phyloP scores from a whole-genome alignment of 2,113 vertebrate genomes.

The Nyctibius bracteatus region DNA sequence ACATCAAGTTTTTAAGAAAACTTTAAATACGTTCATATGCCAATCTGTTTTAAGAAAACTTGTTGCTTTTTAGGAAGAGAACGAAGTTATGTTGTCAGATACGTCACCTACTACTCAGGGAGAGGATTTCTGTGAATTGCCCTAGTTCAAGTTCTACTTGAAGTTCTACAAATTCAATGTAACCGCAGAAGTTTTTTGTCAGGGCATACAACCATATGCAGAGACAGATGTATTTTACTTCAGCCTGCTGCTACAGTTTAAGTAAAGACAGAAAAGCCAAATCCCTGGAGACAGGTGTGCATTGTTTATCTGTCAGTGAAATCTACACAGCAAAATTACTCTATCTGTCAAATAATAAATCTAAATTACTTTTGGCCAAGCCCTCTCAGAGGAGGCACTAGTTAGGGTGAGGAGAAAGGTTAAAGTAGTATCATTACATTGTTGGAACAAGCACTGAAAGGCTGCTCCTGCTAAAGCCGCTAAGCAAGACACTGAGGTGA shows the following conservation, averaged over 20 bases:
- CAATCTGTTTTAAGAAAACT: not conserved
- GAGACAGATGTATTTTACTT: conserved; percentile 43
- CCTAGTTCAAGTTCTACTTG: not conserved
- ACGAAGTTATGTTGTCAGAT: not conserved
- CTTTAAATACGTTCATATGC: not conserved
- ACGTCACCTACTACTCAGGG: not conserved
- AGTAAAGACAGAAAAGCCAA: conserved; percentile 15
- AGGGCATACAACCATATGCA: conserved; percentile 21
- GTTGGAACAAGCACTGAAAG: not conserved
- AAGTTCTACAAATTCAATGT: not conserved
- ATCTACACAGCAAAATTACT: not conserved
- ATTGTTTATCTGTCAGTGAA: not conserved
- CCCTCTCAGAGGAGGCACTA: not conserved
- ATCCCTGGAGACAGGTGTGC: not conserved
- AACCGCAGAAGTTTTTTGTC: not conserved
- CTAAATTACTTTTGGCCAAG: not conserved
- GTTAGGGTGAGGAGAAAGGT: not conserved
- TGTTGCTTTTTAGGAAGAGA: not conserved
- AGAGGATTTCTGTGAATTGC: not conserved
- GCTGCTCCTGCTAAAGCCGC: not conserved
- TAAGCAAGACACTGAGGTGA: not conserved
- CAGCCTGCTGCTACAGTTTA: conserved; percentile 28
- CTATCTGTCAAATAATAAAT: not conserved
- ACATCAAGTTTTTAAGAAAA: not conserved
- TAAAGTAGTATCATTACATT: not conserved